A percentile compares a stretch with the other conserved stretches of the same genome.
Evolutionary conservation across 92 coral and sea anemone genomes (phyloP).

Genomic region (Phymanthus crucifer): DNA sequence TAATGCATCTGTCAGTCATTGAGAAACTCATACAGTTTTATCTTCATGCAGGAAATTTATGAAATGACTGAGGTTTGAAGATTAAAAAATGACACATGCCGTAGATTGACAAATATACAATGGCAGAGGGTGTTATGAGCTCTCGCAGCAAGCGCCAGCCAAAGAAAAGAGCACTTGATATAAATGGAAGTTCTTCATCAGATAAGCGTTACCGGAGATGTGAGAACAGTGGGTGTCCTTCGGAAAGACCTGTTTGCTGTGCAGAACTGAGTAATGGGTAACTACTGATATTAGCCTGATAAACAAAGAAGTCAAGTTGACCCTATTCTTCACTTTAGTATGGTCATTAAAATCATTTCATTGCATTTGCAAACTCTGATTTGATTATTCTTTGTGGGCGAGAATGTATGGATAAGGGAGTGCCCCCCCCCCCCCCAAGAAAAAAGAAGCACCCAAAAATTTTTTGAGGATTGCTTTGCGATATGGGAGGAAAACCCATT

Average conservation of each 20-base stretch:
- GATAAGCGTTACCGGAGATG: slow-evolving; percentile 65
- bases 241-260: slow-evolving; percentile 80
- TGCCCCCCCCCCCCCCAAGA: no score
- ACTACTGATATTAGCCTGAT: not conserved
- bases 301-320: not conserved
- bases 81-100: not conserved
- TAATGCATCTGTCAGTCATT: no score
- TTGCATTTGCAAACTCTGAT: no score
- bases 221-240: slow-evolving; percentile 91
- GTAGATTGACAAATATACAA: not conserved
- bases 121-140: slow-evolving; percentile 22
- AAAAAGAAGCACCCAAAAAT: no score
- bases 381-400: no score
- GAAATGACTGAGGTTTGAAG: not conserved
- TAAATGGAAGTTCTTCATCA: slow-evolving; percentile 21
- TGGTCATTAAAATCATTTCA: no score
- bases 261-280: slow-evolving; percentile 86
- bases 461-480: no score
- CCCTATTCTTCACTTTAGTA: no score
- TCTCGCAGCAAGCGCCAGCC: slow-evolving; percentile 39
- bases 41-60: not conserved
- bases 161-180: slow-evolving; percentile 39
- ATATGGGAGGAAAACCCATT: no score
- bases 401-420: no score
- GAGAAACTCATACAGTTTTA: no score